Percentiles rank a stretch among this genome's conserved stretches.
phyloP scores from a whole-genome alignment of 2,888 invertebrate species.

The Oligia fasciuncula region DNA sequence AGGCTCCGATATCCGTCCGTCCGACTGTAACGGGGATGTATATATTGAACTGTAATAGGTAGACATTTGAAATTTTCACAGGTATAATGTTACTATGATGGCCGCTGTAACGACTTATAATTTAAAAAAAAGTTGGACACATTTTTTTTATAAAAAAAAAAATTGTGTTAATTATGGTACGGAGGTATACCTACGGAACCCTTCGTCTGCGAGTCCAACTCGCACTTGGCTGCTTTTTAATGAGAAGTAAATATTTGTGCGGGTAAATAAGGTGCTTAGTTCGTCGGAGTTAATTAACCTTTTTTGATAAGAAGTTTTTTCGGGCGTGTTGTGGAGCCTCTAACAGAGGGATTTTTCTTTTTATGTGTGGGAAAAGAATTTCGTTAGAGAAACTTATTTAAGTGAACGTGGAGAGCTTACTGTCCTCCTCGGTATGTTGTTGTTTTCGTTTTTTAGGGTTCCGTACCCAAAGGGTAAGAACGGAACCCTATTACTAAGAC shows the following conservation, averaged over 20 bases:
- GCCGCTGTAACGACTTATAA: not conserved
- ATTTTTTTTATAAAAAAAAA: too few species aligned
- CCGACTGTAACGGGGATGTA: not conserved
- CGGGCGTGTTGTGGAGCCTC: not conserved
- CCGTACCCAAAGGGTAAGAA: too few species aligned
- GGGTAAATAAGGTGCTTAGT: constrained; percentile 26
- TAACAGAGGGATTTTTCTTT: not conserved
- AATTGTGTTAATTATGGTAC: not conserved
- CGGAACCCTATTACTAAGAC: too few species aligned
- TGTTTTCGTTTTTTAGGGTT: not conserved
- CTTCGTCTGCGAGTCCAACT: not conserved
- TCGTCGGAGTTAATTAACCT: constrained; percentile 46
- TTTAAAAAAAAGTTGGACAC: too few species aligned
- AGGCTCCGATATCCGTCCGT: not conserved
- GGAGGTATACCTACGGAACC: not conserved
- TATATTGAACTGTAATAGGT: not conserved
- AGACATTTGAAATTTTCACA: not conserved
- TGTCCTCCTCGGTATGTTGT: not conserved
- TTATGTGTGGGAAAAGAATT: not conserved
- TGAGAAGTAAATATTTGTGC: constrained; percentile 34
- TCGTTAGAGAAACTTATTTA: not conserved
- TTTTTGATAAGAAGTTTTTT: constrained; percentile 35
- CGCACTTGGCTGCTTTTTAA: constrained; percentile 15
- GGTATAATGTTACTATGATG: not conserved
- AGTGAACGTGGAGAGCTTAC: not conserved